These are phyloP conservation scores for Chromobotia macracanthus DNA, from an alignment of 2,797 vertebrate genomes.

Conservation along the genomic window DNA sequence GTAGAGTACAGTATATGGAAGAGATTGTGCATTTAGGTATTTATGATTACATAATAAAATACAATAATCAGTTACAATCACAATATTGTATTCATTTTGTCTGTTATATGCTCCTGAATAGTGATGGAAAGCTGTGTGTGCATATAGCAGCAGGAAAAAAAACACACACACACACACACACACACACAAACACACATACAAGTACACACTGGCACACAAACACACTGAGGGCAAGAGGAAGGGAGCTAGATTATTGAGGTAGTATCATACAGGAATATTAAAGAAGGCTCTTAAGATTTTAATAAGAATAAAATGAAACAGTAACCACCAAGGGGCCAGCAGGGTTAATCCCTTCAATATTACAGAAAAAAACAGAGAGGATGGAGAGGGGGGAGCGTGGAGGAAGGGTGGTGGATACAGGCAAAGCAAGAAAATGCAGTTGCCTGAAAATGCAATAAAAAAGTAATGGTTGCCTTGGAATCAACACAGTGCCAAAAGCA, in stretches of 20 bases:
- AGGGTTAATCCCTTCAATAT: constrained; percentile 99
- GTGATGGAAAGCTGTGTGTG: constrained; percentile 16
- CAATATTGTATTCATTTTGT: constrained; percentile 16
- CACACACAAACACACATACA: constrained; percentile 64
- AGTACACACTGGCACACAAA: constrained; percentile 63
- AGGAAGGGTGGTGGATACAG: constrained; percentile 43
- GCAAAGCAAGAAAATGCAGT: constrained; percentile 50
- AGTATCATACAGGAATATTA: constrained; percentile 93
- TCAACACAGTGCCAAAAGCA: constrained; percentile 57
- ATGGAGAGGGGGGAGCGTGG: constrained; percentile 75
- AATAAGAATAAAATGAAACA: constrained; percentile 99
- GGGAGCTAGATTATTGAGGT: constrained; percentile 80
- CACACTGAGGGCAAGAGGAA: constrained; percentile 63
- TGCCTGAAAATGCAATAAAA: constrained; percentile 67
- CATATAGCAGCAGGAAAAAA: constrained; percentile 25
- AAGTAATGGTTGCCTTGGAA: constrained; percentile 60
- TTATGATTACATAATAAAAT: constrained; percentile 11
- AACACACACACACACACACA: constrained; percentile 57
- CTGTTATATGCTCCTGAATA: constrained; percentile 10
- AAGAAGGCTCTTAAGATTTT: constrained; percentile 99
- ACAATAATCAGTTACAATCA: background rate
- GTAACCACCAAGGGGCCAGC: constrained; percentile 91
- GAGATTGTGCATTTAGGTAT: background rate
- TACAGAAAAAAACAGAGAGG: constrained; percentile 86
- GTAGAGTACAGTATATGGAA: background rate